A percentile compares a stretch with the other conserved stretches of the same genome.
phyloP scores from a whole-genome alignment of 2,113 vertebrate genomes.

The Suncus etruscus region DNA sequence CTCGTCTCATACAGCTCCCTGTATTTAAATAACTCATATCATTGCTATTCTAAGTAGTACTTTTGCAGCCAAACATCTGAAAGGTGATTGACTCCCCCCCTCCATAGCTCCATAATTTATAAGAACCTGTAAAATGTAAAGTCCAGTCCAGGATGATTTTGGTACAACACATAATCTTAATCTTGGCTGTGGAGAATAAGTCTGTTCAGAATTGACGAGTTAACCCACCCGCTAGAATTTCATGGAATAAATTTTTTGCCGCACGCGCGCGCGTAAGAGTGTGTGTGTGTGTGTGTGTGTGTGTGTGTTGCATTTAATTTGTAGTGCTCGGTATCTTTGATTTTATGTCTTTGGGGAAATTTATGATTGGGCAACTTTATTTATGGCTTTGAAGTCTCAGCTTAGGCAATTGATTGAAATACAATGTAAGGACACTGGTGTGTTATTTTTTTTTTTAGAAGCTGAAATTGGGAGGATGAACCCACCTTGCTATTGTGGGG shows the following conservation, averaged over 20 bases:
- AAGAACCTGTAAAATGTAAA: conserved; percentile 77
- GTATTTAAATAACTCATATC: conserved; percentile 63
- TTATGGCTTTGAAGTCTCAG: conserved; percentile 84
- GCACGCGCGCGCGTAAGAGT: not conserved
- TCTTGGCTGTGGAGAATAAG: conserved; percentile 44
- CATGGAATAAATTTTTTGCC: conserved; percentile 53
- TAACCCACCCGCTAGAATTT: conserved; percentile 38
- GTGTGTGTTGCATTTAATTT: conserved; percentile 70
- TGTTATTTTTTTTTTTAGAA: conserved; percentile 77
- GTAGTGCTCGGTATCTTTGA: conserved; percentile 84
- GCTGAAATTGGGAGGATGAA: conserved; percentile 76
- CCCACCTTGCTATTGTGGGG: conserved; percentile 49
- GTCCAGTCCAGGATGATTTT: conserved; percentile 64
- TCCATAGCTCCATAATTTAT: conserved; percentile 70
- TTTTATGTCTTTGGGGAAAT: conserved; percentile 88
- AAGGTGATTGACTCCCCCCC: conserved; percentile 68
- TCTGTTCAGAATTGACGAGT: conserved; percentile 40
- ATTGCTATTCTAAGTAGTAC: conserved; percentile 57
- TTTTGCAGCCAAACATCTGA: conserved; percentile 67
- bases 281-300: not conserved
- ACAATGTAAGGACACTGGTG: conserved; percentile 81
- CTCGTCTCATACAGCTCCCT: not conserved
- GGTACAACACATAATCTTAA: conserved; percentile 69
- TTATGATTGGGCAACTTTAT: conserved; percentile 86
- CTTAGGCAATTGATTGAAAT: conserved; percentile 87